Percentiles rank a stretch among this genome's conserved stretches.
phyloP scores from a whole-genome alignment of 2,113 vertebrate species.

The Megaleporinus macrocephalus region DNA sequence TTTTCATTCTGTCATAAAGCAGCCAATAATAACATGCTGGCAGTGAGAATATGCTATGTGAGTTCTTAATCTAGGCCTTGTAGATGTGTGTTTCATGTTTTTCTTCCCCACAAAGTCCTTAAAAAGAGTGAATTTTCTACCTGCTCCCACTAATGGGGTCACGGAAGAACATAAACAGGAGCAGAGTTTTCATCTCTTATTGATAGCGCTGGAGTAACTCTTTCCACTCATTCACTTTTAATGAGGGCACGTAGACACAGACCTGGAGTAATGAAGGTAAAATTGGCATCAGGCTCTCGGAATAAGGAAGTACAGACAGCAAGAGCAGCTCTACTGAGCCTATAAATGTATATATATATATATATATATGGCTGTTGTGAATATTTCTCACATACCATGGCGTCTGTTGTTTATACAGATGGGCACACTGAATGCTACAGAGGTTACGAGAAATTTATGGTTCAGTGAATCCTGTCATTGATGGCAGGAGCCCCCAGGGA shows the following conservation, averaged over 20 bases:
- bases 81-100: not conserved
- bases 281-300: constrained; percentile 6
- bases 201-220: constrained; percentile 21
- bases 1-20: not conserved
- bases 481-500: too few relatives aligned
- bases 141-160: not conserved
- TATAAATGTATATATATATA: too few relatives aligned
- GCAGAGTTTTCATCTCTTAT: constrained; percentile 31
- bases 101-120: not conserved
- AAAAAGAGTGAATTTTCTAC: not conserved
- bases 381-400: too few relatives aligned
- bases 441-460: too few relatives aligned
- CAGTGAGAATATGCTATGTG: not conserved
- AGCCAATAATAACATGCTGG: not conserved
- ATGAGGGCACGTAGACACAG: constrained; percentile 18
- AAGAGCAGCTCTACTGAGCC: not conserved
- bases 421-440: too few relatives aligned
- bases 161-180: not conserved
- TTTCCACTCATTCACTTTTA: constrained; percentile 48
- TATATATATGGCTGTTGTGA: too few relatives aligned
- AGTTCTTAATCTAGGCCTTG: not conserved
- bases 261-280: constrained; percentile 7
- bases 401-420: too few relatives aligned
- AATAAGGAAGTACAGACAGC: not conserved
- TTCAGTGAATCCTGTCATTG: too few relatives aligned